Percentiles rank a stretch among this genome's conserved stretches.
Evolutionary conservation across 2,113 vertebrate species (phyloP).

Genomic region (Gnathonemus echidnorhynchus): DNA sequence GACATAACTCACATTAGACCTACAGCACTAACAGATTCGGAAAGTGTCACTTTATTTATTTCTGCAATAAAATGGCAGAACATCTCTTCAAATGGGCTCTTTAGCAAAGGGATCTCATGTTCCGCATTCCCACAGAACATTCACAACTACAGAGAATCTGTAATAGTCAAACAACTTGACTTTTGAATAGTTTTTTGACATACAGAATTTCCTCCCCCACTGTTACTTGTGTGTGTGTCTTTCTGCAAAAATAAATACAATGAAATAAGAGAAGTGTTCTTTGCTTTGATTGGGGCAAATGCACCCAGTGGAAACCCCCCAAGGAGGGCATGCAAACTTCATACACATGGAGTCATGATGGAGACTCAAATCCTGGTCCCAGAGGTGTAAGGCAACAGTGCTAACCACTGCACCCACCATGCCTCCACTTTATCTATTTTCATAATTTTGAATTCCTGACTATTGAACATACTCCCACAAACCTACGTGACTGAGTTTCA

Average conservation of each 20-base stretch:
- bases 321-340: background rate
- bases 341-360: background rate
- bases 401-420: background rate
- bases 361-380: background rate
- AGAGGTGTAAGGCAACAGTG: background rate
- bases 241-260: background rate
- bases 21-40: background rate
- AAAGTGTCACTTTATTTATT: background rate
- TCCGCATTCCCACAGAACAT: background rate
- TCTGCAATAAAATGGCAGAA: background rate
- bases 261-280: background rate
- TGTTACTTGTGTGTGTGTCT: background rate
- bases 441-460: background rate
- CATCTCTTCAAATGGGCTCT: background rate
- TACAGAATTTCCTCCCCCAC: background rate
- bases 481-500: background rate
- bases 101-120: background rate
- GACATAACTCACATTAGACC: background rate
- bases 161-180: background rate
- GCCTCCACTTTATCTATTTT: background rate
- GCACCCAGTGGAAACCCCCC: background rate
- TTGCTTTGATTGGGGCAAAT: background rate
- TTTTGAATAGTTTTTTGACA: background rate
- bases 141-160: background rate
- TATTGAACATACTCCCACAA: background rate